Base-by-base conservation (phyloP, 2,797 vertebrate species). In the Lagodon rhomboides region DNA sequence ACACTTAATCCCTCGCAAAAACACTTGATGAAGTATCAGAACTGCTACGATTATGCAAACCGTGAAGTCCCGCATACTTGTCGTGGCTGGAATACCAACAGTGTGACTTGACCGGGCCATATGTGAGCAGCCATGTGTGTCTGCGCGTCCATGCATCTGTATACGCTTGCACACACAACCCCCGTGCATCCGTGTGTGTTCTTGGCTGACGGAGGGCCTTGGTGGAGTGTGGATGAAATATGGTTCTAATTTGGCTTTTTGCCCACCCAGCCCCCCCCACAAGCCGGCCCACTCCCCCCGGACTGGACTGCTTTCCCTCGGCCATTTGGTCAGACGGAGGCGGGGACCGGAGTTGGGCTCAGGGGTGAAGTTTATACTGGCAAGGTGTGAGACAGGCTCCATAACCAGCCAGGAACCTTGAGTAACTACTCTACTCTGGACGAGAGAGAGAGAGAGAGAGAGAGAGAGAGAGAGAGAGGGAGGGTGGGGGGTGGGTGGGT, bases 171-270 rank as follows among this genome's bases (percentile, higher is more conserved):
- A 77, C 69, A 77, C 69, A 84, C 75, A 83, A 80, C 44, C 50
- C 47, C 53, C 20, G 68, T 64, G 73, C 75, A 74, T 89, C 76
- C 10, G 64, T 64, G 87, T 73, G 80, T 87, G 79, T 88, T 88
- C 83, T 58, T 66, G 70, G 70, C 85, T 77, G 84, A 81, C 22
- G 12, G 46, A 77, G 75, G 62, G 60, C 60, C 50, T 75, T 64
- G 4, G 55, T 47, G 61, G 79, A 86, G 75, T 67, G 77, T 38
- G 51, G 77, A 82, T 87, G 83, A 93, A 92, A 94, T 90, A 92
- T 93, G 93, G 86, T 92, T 93, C 84, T 89, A 80, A 94, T 94
- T 94, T 95, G 91, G 89, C 91, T 76, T 50, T 41, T 54, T 78
- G 89, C 91, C 89, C 72, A 54, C 49, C 58, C 58, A n/a, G 13